Base-by-base conservation (phyloP, 2,113 vertebrate genomes). In the Sterrhoptilus dennistouni region DNA sequence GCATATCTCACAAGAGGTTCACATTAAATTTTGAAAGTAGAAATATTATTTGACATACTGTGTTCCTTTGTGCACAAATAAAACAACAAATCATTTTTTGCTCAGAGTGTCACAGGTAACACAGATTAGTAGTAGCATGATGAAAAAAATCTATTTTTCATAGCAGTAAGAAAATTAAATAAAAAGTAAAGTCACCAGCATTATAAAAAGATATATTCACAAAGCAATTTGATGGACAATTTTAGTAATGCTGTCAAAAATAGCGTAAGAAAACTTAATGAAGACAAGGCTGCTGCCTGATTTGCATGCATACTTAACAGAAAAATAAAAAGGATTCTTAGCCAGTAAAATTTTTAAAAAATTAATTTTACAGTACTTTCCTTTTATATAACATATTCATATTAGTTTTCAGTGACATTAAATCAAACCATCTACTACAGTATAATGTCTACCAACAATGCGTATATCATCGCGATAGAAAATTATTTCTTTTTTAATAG, bases 181-280 rank as follows among this genome's bases (percentile, higher is more conserved):
- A 66, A 77, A 91, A 70, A 36, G 49, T 38, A 61, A 61, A 89
- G 24, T 69, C 82, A 52, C 5, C 47, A 90, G 17, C 33, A 49
- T 75, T 90, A 74, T 74, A 35, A 63, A 93, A 90, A 95, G 7
- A 50, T 86, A 75, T 63, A 80, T 65, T 87, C n/a, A 91, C 68
- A 69, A 83, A 90, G 20, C 17, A 66, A 52, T 74, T 70, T 93
- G 60, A 90, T 57, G 52, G 70, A 80, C n/a, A 91, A 63, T 56
- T 52, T 86, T 50, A 70, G 68, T 68, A 90, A 83, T 3, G 0
- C 56, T 88, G 87, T 89, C 75, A 90, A 85, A 94, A 87, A 77
- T 47, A 94, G 77, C 94, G 89, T 75, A 95, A 52, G 76, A 76
- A 69, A 93, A 60, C n/a, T 80, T 83, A 83, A 63, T 49, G 64